Percentiles rank a stretch among this genome's conserved stretches.
These are phyloP conservation scores for Florisuga fusca DNA, from an alignment of 2,797 vertebrate species.

Conservation along the genomic window DNA sequence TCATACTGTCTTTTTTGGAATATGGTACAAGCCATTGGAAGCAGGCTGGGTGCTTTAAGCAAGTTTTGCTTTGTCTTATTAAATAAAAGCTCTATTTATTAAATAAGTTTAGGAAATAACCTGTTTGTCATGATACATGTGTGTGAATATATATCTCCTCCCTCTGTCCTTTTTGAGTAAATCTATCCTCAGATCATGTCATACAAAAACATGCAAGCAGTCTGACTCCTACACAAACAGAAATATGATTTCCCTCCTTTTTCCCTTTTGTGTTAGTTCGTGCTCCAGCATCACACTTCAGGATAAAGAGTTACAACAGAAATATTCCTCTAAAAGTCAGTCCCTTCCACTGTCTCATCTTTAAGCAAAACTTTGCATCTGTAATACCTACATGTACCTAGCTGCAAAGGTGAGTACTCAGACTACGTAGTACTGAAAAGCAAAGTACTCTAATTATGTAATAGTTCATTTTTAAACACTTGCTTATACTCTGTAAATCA, in stretches of 20 bases:
- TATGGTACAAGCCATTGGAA: not conserved
- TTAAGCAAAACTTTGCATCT: not conserved
- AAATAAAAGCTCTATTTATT: not conserved
- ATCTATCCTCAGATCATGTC: not conserved
- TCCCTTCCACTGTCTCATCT: not conserved
- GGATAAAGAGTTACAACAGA: not conserved
- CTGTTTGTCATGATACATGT: not conserved
- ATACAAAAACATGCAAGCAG: not conserved
- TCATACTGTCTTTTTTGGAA: not conserved
- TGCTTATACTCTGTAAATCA: not conserved
- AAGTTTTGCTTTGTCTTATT: constrained; percentile 8
- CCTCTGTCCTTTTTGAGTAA: not conserved
- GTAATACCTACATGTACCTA: not conserved
- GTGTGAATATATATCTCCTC: accelerated
- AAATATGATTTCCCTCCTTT: not conserved
- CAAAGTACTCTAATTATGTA: not conserved
- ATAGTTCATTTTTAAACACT: not conserved
- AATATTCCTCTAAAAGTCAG: not conserved
- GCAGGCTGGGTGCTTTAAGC: not conserved
- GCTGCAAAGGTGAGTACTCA: not conserved
- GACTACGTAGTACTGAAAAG: no score
- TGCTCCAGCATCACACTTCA: not conserved
- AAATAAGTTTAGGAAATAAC: not conserved
- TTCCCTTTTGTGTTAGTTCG: not conserved
- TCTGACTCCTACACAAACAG: not conserved